phyloP scores from a whole-genome alignment of 2,797 vertebrate species.

The Pagetopsis macropterus region DNA sequence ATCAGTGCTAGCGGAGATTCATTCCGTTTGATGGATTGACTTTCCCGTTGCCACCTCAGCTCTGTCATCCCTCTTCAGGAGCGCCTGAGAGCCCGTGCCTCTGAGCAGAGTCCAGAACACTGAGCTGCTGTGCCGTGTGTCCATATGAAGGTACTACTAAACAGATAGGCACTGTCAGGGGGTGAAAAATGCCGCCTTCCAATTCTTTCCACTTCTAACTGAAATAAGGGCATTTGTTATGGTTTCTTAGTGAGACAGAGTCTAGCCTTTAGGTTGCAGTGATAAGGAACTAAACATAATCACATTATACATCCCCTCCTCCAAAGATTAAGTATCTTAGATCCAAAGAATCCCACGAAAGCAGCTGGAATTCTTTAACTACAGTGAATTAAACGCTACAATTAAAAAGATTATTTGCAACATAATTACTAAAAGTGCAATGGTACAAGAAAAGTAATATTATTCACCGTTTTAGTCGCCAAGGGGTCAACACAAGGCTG shows the following conservation, averaged over 20 bases:
- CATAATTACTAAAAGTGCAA: slow-evolving; percentile 10
- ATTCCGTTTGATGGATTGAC: slow-evolving; percentile 64
- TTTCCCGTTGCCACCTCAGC: slow-evolving; percentile 58
- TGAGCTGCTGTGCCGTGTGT: slow-evolving; percentile 37
- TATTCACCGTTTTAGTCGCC: slow-evolving; percentile 7
- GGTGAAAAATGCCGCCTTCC: slow-evolving; percentile 43
- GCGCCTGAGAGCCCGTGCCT: slow-evolving; percentile 50
- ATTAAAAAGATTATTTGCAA: not conserved
- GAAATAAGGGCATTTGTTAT: slow-evolving; percentile 18
- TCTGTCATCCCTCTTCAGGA: slow-evolving; percentile 55
- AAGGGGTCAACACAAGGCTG: not conserved
- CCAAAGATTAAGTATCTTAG: not conserved
- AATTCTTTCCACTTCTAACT: slow-evolving; percentile 1
- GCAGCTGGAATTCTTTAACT: not conserved
- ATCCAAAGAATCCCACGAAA: too few relatives aligned
- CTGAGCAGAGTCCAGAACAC: slow-evolving; percentile 51
- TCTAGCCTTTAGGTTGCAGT: slow-evolving; percentile 1
- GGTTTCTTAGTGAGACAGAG: slow-evolving; percentile 21
- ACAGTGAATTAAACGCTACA: not conserved
- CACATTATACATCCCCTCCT: not conserved
- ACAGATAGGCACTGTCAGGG: slow-evolving; percentile 41
- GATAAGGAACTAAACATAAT: slow-evolving; percentile 9
- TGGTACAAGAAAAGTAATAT: not conserved
- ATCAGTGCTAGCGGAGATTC: slow-evolving; percentile 56
- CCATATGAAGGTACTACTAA: slow-evolving; percentile 30